Evolutionary conservation across 2,888 invertebrate genomes (phyloP), one percentile per base, ranked within the genome.

Genomic region (Dioctria linearis): DNA sequence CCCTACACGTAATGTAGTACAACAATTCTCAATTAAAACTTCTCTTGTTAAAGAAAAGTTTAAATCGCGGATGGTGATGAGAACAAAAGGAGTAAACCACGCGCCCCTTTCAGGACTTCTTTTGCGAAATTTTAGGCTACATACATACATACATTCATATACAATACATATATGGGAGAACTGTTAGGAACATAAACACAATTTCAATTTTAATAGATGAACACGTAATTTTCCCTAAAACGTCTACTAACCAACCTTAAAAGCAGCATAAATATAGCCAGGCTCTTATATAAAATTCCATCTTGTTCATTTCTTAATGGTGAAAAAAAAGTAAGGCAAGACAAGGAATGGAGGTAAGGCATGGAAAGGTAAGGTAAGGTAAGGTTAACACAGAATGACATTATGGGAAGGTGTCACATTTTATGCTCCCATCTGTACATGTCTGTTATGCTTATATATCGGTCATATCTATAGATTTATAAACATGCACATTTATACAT

Each of bases 11-110:
- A 13, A 59, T 59, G 5, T 59, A 11, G 39, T 61, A 61, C 61
- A 61, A 61, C 37, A 39, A 59, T 59, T 61, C 37, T 25, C 61
- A 61, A 61, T 61, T 61, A 61, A 61, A 61, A 61, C 61, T 61
- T 61, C 37, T 61, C 61, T 5, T 61, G 4, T 37, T 39, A 6
- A n/a, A 37, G 61, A 61, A 61, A 61, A 61, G 5, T 59, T 59
- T 25, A 59, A n/a, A 11, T 59, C 5, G 59, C 59, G 25, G 11
- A 51, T 51, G 51, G 51, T 51, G 51, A 9, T 11, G 51, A 51
- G 11, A 51, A 51, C 51, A 51, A 59, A 59, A 59, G 59, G 59
- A 59, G 11, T 59, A 13, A 59, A 59, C 9, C 49, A 46, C 49
- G 49, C 49, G 49, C 54, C 11, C 54, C 4, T 54, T 4, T 54